phyloP scores from a whole-genome alignment of 2,888 invertebrate genomes.

The Bibio marci region DNA sequence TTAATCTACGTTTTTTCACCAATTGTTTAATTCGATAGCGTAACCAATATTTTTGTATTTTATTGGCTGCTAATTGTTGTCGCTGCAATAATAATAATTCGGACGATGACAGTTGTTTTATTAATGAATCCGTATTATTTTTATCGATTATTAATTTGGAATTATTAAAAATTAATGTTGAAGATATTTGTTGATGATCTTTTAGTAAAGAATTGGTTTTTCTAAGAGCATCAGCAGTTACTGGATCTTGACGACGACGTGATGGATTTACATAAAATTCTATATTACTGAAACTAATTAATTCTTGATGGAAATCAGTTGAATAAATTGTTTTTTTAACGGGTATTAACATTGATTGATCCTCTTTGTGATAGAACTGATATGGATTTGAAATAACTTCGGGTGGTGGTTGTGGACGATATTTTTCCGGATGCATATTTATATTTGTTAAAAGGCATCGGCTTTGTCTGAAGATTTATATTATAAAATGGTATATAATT shows the following conservation, averaged over 20 bases:
- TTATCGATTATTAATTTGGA: too few relatives aligned
- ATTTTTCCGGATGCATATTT: conserved; percentile 9
- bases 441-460: conserved; percentile 14
- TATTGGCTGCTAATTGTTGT: conserved; percentile 5
- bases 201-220: too few relatives aligned
- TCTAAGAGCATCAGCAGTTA: neutral
- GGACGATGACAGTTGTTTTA: too few relatives aligned
- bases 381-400: conserved; percentile 11
- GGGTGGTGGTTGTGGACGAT: conserved; percentile 6
- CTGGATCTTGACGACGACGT: neutral
- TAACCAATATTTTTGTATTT: conserved; percentile 26
- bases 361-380: conserved; percentile 19
- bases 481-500: too few relatives aligned
- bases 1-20: conserved; percentile 16
- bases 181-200: neutral
- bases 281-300: neutral
- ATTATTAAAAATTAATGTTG: neutral
- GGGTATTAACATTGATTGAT: conserved; percentile 20
- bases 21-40: conserved; percentile 19
- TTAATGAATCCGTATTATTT: too few relatives aligned
- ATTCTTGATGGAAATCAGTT: conserved; percentile 15
- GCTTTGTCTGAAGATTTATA: conserved; percentile 5
- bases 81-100: neutral
- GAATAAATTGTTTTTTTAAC: conserved; percentile 21
- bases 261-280: neutral